phyloP scores from a whole-genome alignment of 2,888 invertebrate species.

The Aphidoletes aphidimyza region DNA sequence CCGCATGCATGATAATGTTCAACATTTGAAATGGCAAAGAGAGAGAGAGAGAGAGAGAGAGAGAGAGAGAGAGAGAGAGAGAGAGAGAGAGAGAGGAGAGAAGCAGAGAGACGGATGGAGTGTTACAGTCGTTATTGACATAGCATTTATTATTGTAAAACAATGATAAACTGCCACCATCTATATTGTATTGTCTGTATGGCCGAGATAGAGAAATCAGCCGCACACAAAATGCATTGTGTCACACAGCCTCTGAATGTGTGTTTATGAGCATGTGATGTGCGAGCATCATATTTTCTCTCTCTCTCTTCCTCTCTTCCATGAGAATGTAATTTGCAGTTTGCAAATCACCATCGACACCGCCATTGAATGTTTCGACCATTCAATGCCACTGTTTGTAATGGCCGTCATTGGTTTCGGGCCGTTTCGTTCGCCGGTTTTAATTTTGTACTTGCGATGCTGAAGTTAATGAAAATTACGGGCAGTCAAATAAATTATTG shows the following conservation, averaged over 20 bases:
- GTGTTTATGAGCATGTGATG: too few relatives aligned
- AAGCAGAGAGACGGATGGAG: background rate
- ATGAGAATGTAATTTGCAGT: slow-evolving; percentile 42
- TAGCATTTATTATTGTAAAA: slow-evolving; percentile 36
- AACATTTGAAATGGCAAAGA: background rate
- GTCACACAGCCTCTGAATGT: too few relatives aligned
- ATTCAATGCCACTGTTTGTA: background rate
- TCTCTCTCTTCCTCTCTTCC: too few relatives aligned
- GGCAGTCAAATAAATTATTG: slow-evolving; percentile 48
- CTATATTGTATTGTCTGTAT: background rate
- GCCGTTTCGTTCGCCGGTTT: background rate
- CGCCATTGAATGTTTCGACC: background rate
- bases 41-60: background rate
- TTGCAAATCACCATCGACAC: background rate
- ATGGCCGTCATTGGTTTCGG: slow-evolving; percentile 10
- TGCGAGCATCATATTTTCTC: too few relatives aligned
- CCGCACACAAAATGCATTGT: background rate
- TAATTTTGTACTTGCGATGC: slow-evolving; percentile 37
- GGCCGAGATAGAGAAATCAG: background rate
- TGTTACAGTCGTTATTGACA: slow-evolving; percentile 2
- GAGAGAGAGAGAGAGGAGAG: background rate
- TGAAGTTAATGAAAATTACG: slow-evolving; percentile 49
- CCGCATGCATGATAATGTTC: slow-evolving; percentile 7
- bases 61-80: background rate
- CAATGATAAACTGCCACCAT: slow-evolving; percentile 1